These are phyloP conservation scores for Thryonomys swinderianus DNA, from an alignment of 2,113 vertebrate species.

Conservation along the genomic window DNA sequence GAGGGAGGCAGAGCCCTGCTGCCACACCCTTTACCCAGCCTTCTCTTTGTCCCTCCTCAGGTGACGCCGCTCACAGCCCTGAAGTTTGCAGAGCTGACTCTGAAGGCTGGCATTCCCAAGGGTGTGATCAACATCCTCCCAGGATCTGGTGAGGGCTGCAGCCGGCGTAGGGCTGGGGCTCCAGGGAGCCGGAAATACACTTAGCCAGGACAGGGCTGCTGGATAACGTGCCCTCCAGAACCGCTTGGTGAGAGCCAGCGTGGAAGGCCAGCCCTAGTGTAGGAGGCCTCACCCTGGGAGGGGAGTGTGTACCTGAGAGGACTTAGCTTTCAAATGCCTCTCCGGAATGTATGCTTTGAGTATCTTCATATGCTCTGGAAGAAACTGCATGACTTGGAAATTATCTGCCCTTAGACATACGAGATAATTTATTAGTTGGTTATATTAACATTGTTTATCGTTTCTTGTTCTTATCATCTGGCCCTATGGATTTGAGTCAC, in stretches of 20 bases:
- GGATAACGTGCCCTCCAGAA: too few species aligned
- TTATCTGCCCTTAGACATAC: not conserved
- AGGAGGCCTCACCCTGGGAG: fast-evolving
- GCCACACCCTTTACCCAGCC: not conserved
- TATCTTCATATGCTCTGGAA: not conserved
- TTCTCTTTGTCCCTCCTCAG: slow-evolving; percentile 73
- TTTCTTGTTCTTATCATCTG: not conserved
- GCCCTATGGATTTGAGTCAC: not conserved
- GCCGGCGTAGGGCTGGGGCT: not conserved
- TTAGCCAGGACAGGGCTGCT: not conserved
- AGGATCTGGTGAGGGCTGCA: slow-evolving; percentile 87
- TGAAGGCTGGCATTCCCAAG: slow-evolving; percentile 91
- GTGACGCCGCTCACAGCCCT: slow-evolving; percentile 93
- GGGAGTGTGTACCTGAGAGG: not conserved
- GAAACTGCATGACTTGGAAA: not conserved
- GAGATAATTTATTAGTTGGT: not conserved
- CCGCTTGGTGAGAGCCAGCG: too few species aligned
- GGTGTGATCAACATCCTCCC: slow-evolving; percentile 92
- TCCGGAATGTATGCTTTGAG: not conserved
- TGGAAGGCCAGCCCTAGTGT: fast-evolving
- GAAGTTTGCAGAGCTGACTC: slow-evolving; percentile 92
- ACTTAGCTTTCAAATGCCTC: not conserved
- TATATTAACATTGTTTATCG: not conserved
- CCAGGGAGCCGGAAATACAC: not conserved
- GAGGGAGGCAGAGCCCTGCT: not conserved